Base-by-base conservation (phyloP, 1,140 invertebrate genomes). In the Drosophila arawakana region DNA sequence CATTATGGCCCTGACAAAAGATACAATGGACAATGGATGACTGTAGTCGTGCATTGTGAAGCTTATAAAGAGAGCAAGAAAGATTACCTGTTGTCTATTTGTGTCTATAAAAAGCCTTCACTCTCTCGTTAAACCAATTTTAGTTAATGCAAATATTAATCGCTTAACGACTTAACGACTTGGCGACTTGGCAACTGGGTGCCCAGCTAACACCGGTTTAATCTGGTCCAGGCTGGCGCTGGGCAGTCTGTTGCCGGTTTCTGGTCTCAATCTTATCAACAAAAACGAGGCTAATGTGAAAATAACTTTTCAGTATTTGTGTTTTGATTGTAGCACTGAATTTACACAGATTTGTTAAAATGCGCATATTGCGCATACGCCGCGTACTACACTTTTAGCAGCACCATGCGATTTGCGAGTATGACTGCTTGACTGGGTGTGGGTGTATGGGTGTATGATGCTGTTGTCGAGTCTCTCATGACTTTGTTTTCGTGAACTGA, bases 301-400 rank as follows among this genome's bases (percentile, higher is more conserved):
- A 78, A 84, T 84, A 59, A 55, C 58, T 80, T 65, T 70, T 86
- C 34, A 79, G 71, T 86, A 77, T 88, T 85, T 81, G 57, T 55
- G 25, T 61, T 8, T 30, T 25, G 35, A 62, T 62, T 70, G 50
- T 69, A 41, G 18, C 35, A 34, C 30, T 47, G 47, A 63, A 70
- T 88, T 88, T 81, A 44, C 83, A 88, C 65, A 55, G 67, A 57
- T 50, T 82, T 88, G 80, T 83, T 77, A 88, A 88, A 88, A 80
- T 52, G 73, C 82, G 68, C 61, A 70, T 18, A 83, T 83, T 34
- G 83, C 83, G 76, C 44, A 86, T 86, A 86, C 83, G 83, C 80
- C 70, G 55, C 47, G 47, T 88, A 60, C 66, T 74, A 70, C 76
- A 80, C 70, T 86, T 88, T 86, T 86, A 86, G 80, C 81, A 78